phyloP scores from a whole-genome alignment of 2,888 invertebrate species.

The Cyclophora punctaria region DNA sequence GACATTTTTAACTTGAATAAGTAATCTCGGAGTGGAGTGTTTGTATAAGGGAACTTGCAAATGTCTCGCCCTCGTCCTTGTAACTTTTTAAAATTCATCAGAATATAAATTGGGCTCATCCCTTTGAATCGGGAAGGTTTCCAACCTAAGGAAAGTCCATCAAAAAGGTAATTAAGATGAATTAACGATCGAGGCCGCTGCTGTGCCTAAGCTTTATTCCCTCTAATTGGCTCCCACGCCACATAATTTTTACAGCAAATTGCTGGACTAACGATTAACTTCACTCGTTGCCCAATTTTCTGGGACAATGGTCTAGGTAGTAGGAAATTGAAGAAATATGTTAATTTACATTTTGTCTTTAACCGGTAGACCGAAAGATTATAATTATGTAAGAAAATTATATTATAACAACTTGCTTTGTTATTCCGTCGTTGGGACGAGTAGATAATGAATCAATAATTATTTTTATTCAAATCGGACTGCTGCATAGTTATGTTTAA shows the following conservation, averaged over 20 bases:
- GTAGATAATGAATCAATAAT: too few relatives aligned
- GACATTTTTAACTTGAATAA: too few relatives aligned
- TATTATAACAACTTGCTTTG: constrained; percentile 45
- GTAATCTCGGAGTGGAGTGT: neutral
- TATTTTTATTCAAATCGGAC: too few relatives aligned
- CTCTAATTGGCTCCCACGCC: constrained; percentile 56
- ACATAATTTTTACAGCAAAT: constrained; percentile 60
- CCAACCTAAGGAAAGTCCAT: constrained; percentile 40
- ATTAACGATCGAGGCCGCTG: constrained; percentile 45
- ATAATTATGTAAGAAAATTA: constrained; percentile 64
- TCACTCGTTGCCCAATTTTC: constrained; percentile 61
- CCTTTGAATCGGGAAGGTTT: constrained; percentile 33
- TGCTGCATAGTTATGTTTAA: too few relatives aligned
- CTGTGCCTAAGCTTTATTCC: constrained; percentile 30
- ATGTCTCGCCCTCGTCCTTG: constrained; percentile 12
- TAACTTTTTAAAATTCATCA: constrained; percentile 32
- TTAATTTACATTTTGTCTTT: constrained; percentile 64
- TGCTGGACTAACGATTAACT: constrained; percentile 51
- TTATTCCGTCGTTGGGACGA: constrained; percentile 15
- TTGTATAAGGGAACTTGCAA: neutral
- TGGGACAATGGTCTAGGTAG: constrained; percentile 57
- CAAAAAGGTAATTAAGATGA: constrained; percentile 56
- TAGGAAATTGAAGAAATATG: constrained; percentile 67
- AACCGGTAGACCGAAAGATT: constrained; percentile 64
- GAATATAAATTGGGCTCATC: constrained; percentile 39